phyloP scores from a whole-genome alignment of 1,140 invertebrate species.

The Meteorus sp. region DNA sequence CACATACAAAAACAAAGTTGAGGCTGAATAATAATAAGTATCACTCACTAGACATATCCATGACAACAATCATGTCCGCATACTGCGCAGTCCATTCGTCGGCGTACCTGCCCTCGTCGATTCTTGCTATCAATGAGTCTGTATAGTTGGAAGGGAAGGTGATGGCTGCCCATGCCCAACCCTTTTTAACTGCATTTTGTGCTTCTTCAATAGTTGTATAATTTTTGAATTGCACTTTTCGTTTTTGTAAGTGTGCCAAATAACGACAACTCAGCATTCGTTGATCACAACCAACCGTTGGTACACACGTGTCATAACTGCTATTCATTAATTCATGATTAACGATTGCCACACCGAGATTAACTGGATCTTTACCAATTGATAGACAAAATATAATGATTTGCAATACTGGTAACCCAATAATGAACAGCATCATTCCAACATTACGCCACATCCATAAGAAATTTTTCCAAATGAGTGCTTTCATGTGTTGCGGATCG shows the following conservation, averaged over 20 bases:
- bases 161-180: conserved; percentile 81
- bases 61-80: conserved; percentile 75
- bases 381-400: conserved; percentile 93
- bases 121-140: conserved; percentile 69
- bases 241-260: conserved; percentile 68
- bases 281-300: conserved; percentile 65
- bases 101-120: conserved; percentile 69
- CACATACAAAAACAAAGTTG: conserved; percentile 12
- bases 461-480: conserved; percentile 90
- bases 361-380: conserved; percentile 86
- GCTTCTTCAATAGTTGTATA: conserved; percentile 63
- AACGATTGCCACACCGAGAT: conserved; percentile 81
- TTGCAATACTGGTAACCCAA: conserved; percentile 88
- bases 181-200: conserved; percentile 69
- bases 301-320: conserved; percentile 57
- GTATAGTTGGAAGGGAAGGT: conserved; percentile 85
- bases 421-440: conserved; percentile 86
- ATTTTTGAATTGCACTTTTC: conserved; percentile 61
- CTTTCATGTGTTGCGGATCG: conserved; percentile 73
- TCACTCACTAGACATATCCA: conserved; percentile 89
- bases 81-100: conserved; percentile 70
- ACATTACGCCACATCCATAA: conserved; percentile 89
- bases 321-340: conserved; percentile 78
- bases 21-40: conserved; percentile 16
- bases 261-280: conserved; percentile 76